phyloP scores from a whole-genome alignment of 2,888 invertebrate species.

The Mylabris sibirica region DNA sequence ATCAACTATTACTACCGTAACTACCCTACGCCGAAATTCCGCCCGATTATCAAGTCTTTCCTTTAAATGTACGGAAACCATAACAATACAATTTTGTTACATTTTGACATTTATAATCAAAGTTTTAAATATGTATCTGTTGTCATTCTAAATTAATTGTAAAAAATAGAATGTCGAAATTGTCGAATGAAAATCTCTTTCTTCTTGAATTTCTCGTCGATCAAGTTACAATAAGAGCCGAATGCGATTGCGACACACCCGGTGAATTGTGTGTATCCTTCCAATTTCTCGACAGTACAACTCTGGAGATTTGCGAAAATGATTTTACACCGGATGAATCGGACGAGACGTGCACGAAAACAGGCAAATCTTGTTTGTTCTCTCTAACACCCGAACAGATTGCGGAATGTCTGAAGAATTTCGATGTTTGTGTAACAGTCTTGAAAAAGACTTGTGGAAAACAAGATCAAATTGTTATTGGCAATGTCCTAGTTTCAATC shows the following conservation, averaged over 20 bases:
- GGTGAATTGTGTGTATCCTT: conserved; percentile 69
- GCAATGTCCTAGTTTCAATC: conserved; percentile 67
- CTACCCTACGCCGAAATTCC: conserved; percentile 63
- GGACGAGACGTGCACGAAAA: conserved; percentile 63
- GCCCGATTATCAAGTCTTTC: conserved; percentile 43
- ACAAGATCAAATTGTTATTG: conserved; percentile 70
- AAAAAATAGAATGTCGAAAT: conserved; percentile 55
- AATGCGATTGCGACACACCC: conserved; percentile 53
- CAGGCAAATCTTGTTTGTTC: conserved; percentile 75
- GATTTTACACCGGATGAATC: conserved; percentile 58
- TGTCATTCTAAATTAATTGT: conserved; percentile 33
- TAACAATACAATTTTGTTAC: conserved; percentile 14
- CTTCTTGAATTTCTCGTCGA: conserved; percentile 72
- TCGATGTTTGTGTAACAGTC: conserved; percentile 67
- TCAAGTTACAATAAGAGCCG: conserved; percentile 55
- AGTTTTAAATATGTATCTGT: conserved; percentile 33
- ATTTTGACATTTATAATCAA: conserved; percentile 32
- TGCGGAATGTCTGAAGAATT: conserved; percentile 63
- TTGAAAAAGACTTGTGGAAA: conserved; percentile 69
- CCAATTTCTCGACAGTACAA: conserved; percentile 66
- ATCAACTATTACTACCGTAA: conserved; percentile 67
- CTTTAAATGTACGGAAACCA: conserved; percentile 20
- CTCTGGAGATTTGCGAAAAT: conserved; percentile 70
- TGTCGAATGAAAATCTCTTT: conserved; percentile 67
- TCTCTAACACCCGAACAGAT: conserved; percentile 67